These are phyloP conservation scores for Eupithecia subumbrata DNA, from an alignment of 2,888 invertebrate genomes.

Conservation along the genomic window DNA sequence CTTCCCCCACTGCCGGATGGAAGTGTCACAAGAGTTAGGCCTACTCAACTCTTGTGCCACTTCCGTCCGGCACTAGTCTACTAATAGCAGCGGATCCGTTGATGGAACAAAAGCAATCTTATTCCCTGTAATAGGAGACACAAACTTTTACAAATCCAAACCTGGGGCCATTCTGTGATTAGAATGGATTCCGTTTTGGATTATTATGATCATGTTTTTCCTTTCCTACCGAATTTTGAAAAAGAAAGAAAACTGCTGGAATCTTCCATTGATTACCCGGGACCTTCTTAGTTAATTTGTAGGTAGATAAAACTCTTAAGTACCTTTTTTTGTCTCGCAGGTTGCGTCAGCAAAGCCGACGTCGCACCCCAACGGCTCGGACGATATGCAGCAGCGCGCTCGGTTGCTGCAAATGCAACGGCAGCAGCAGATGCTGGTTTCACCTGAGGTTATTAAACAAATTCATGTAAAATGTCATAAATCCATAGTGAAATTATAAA, in stretches of 20 bases:
- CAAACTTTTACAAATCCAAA: too few species aligned
- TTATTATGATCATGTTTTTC: too few species aligned
- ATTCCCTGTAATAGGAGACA: too few species aligned
- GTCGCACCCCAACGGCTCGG: conserved; percentile 35
- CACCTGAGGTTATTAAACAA: conserved; percentile 66
- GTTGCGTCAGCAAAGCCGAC: conserved; percentile 42
- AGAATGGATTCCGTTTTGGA: too few species aligned
- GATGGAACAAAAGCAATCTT: too few species aligned
- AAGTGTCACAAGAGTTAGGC: too few species aligned
- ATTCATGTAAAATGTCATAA: neutral
- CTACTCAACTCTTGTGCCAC: neutral
- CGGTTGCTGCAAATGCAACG: conserved; percentile 91
- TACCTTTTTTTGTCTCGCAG: conserved; percentile 8
- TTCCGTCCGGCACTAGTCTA: neutral
- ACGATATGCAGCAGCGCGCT: conserved; percentile 72
- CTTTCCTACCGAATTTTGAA: too few species aligned
- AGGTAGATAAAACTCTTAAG: neutral
- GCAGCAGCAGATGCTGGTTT: conserved; percentile 91
- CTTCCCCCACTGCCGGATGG: too few species aligned
- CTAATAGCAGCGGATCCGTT: too few species aligned
- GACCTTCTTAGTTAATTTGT: neutral
- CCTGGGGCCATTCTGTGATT: too few species aligned
- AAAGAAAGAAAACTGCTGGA: neutral
- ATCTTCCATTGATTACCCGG: neutral
- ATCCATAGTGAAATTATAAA: neutral